Conservation (phyloP, 2,888 invertebrate genomes). For the Melolontha melolontha region DNA sequence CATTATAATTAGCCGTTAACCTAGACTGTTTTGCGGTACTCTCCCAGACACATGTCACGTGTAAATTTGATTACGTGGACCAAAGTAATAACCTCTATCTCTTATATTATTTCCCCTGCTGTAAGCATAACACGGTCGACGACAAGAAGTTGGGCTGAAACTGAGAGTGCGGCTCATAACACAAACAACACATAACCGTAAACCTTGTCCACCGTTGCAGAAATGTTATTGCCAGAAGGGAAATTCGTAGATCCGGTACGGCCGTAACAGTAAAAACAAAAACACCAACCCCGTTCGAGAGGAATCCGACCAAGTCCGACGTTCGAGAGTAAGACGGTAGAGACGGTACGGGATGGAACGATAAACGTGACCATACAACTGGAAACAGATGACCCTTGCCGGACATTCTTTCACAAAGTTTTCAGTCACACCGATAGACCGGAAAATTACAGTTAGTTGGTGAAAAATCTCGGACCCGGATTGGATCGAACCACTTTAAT, state of each 20-base stretch:
- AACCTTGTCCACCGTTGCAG: constrained; percentile 41
- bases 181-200: constrained; percentile 43
- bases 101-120: constrained; percentile 11
- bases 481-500: constrained; percentile 42
- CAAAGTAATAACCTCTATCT: constrained; percentile 19
- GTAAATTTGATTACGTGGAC: constrained; percentile 22
- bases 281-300: constrained; percentile 7
- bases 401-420: constrained; percentile 43
- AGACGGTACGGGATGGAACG: constrained; percentile 10
- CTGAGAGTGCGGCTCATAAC: constrained; percentile 26
- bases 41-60: constrained; percentile 13
- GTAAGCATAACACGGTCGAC: constrained; percentile 12
- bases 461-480: constrained; percentile 41
- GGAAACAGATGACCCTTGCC: constrained; percentile 47
- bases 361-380: constrained; percentile 47
- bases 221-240: constrained; percentile 37
- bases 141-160: constrained; percentile 23
- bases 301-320: background rate
- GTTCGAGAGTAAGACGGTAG: background rate
- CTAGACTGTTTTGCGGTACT: background rate
- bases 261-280: constrained; percentile 44
- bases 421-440: constrained; percentile 45
- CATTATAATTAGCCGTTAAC: background rate
- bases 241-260: constrained; percentile 37
- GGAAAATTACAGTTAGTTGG: constrained; percentile 45